Conservation (phyloP, 2,888 invertebrate species). For the Apomyelois bistriatella region DNA sequence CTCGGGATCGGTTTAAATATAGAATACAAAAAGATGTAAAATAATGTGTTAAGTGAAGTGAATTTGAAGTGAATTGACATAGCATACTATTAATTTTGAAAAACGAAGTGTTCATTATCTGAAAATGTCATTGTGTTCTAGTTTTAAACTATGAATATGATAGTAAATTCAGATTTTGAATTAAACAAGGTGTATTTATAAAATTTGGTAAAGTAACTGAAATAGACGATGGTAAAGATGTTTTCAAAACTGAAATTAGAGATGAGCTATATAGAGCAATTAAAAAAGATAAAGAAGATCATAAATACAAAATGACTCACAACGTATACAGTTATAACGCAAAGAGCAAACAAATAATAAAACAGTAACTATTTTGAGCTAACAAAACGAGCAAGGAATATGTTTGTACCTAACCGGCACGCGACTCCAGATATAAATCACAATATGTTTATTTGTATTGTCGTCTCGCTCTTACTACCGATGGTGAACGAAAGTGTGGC, state of each 20-base stretch:
- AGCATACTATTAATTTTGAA: too few relatives aligned
- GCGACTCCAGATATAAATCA: slow-evolving; percentile 68
- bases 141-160: too few relatives aligned
- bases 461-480: slow-evolving; percentile 67
- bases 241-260: not conserved
- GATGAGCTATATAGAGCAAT: not conserved
- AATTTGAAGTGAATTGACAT: too few relatives aligned
- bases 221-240: not conserved
- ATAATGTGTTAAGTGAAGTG: too few relatives aligned
- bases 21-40: too few relatives aligned
- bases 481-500: slow-evolving; percentile 60
- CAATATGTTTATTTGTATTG: slow-evolving; percentile 74
- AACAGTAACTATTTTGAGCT: slow-evolving; percentile 60
- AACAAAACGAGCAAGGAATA: slow-evolving; percentile 56
- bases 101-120: too few relatives aligned
- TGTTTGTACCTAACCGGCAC: slow-evolving; percentile 70
- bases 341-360: slow-evolving; percentile 63
- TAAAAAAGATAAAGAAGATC: slow-evolving; percentile 18
- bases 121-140: too few relatives aligned
- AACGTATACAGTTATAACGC: slow-evolving; percentile 38
- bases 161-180: too few relatives aligned
- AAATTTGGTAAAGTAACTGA: not conserved
- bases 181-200: too few relatives aligned
- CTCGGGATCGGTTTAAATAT: too few relatives aligned
- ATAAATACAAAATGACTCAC: slow-evolving; percentile 45